These are phyloP conservation scores for Hypotaenidia okinawae DNA, from an alignment of 2,797 vertebrate species.

Conservation along the genomic window DNA sequence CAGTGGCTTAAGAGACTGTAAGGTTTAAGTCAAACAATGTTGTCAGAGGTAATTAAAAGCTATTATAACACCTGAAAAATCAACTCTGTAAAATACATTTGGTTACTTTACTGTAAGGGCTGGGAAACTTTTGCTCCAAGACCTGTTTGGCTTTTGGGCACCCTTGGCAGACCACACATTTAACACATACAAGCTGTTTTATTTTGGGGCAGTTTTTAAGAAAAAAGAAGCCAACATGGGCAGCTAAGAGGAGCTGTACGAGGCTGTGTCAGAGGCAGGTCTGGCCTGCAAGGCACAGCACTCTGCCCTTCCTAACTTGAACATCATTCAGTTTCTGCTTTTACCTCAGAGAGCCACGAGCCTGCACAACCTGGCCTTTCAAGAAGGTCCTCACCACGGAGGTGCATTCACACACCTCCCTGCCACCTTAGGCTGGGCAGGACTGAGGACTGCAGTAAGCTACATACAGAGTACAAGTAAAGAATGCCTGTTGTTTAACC, in stretches of 20 bases:
- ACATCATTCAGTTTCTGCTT: background rate
- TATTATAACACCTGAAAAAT: too few relatives aligned
- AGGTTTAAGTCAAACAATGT: background rate
- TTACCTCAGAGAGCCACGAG: background rate
- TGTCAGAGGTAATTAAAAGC: background rate
- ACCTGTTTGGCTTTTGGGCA: background rate
- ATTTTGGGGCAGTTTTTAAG: background rate
- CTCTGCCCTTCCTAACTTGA: background rate
- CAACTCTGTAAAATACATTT: background rate
- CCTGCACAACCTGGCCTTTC: background rate
- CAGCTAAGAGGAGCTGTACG: background rate
- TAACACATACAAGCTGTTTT: background rate
- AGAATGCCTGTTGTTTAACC: background rate
- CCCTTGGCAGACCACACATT: background rate
- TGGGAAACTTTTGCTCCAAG: background rate
- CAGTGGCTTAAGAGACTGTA: background rate
- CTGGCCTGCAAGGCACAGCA: background rate
- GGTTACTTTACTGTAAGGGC: background rate
- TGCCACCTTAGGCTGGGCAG: background rate
- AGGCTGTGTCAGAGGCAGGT: background rate
- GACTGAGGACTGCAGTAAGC: background rate
- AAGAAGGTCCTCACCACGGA: background rate
- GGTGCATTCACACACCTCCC: background rate
- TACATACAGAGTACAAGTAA: background rate
- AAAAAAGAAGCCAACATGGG: background rate